These are phyloP conservation scores for Bibio marci DNA, from an alignment of 2,888 invertebrate species.

Conservation along the genomic window DNA sequence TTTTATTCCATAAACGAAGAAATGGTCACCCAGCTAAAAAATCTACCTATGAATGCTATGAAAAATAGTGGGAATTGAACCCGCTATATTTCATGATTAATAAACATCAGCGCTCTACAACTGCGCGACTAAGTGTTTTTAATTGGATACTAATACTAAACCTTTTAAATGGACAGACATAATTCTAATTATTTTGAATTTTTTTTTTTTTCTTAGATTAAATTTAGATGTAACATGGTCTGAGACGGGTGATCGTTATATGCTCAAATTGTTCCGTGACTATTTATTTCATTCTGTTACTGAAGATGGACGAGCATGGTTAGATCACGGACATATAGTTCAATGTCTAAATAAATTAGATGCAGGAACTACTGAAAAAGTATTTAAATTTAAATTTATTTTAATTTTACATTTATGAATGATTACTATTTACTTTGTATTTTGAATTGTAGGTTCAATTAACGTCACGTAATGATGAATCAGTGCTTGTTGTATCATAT, in stretches of 20 bases:
- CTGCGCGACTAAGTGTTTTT: conserved; percentile 3
- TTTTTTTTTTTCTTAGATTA: conserved; percentile 38
- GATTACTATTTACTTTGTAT: background rate
- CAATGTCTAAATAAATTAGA: conserved; percentile 88
- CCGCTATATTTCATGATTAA: too few species aligned
- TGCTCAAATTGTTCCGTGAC: conserved; percentile 95
- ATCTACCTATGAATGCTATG: too few species aligned
- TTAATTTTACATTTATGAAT: background rate
- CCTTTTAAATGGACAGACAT: background rate
- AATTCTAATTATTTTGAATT: conserved; percentile 5
- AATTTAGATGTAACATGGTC: conserved; percentile 91
- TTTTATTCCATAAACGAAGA: too few species aligned
- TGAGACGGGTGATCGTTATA: conserved; percentile 95
- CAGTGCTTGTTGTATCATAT: conserved; percentile 87
- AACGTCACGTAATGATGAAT: conserved; percentile 92
- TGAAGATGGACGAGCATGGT: conserved; percentile 84
- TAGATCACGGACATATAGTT: conserved; percentile 90
- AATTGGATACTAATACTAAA: conserved; percentile 4
- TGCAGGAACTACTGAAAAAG: conserved; percentile 58
- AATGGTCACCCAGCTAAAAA: too few species aligned
- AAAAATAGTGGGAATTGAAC: too few species aligned
- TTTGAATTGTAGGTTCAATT: conserved; percentile 54
- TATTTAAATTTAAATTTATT: conserved; percentile 3
- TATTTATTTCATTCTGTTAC: conserved; percentile 93
- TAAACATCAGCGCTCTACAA: too few species aligned